Percentiles rank a stretch among this genome's conserved stretches.
These are phyloP conservation scores for Sarcophaga bullata DNA, from an alignment of 1,140 invertebrate species.

Conservation along the genomic window DNA sequence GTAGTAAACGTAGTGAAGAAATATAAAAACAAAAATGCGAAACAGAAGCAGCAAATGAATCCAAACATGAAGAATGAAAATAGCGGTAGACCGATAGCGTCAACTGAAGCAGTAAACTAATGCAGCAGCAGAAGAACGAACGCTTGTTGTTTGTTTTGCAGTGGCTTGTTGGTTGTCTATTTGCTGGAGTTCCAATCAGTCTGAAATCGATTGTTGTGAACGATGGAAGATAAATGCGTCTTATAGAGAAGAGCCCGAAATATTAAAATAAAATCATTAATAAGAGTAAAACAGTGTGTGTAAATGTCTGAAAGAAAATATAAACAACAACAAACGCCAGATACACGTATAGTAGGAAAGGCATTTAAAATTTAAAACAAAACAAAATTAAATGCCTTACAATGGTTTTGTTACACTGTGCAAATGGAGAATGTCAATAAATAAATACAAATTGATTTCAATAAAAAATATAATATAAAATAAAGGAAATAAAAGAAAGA, in stretches of 20 bases:
- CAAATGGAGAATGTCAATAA: neutral
- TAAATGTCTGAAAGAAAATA: neutral
- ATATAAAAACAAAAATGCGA: neutral
- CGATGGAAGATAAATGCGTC: slow-evolving; percentile 43
- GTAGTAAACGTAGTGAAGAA: neutral
- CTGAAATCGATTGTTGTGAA: slow-evolving; percentile 46
- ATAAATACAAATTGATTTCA: neutral
- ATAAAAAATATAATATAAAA: neutral
- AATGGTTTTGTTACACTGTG: neutral
- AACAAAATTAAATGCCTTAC: neutral
- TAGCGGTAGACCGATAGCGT: too few species aligned
- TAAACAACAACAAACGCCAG: slow-evolving; percentile 12
- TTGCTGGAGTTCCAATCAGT: slow-evolving; percentile 45
- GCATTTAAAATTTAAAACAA: slow-evolving; percentile 7
- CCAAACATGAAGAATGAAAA: too few species aligned
- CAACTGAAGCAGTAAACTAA: too few species aligned
- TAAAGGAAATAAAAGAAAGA: neutral
- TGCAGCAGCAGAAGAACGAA: neutral
- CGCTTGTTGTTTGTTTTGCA: slow-evolving; percentile 13
- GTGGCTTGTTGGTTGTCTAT: slow-evolving; percentile 44
- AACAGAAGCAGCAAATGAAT: neutral
- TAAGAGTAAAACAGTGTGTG: too few species aligned
- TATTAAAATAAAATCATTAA: slow-evolving; percentile 15
- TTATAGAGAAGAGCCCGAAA: slow-evolving; percentile 30
- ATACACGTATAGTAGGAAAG: neutral